Evolutionary conservation across 2,113 vertebrate genomes (phyloP).

Genomic region (Cryptotis parvus): DNA sequence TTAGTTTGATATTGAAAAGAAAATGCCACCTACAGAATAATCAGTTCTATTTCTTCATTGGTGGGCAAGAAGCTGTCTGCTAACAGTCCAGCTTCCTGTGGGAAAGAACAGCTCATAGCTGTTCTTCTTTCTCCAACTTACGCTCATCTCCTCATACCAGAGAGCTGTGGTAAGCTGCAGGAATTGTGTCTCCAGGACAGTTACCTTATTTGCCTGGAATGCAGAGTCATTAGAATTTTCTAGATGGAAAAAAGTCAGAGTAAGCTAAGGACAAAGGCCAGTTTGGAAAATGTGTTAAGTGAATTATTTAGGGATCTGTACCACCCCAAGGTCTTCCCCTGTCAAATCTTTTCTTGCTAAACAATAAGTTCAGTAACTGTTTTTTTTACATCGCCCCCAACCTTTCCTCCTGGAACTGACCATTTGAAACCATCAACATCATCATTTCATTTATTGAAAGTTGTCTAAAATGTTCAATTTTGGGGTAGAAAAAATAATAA

Average conservation of each 20-base stretch:
- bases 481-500: constrained; percentile 24
- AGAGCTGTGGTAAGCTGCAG: background rate
- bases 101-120: background rate
- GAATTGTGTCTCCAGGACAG: background rate
- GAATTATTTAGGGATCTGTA: background rate
- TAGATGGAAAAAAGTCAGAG: background rate
- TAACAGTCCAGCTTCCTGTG: background rate
- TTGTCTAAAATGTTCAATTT: background rate
- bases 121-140: background rate
- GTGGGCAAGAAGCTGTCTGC: constrained; percentile 27
- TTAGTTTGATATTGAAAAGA: constrained; percentile 59
- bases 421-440: background rate
- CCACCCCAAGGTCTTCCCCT: background rate
- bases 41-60: constrained; percentile 41
- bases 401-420: background rate
- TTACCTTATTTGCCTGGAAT: background rate
- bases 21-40: constrained; percentile 51
- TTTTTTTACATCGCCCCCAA: background rate
- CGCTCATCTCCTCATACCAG: background rate
- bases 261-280: rapidly evolving
- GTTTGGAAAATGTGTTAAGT: rapidly evolving
- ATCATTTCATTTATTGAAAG: background rate
- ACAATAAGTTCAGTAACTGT: background rate
- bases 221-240: no score
- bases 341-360: background rate